A percentile compares a stretch with the other conserved stretches of the same genome.
These are phyloP conservation scores for Eurystomus glaucurus DNA, from an alignment of 2,797 vertebrate genomes.

Conservation along the genomic window DNA sequence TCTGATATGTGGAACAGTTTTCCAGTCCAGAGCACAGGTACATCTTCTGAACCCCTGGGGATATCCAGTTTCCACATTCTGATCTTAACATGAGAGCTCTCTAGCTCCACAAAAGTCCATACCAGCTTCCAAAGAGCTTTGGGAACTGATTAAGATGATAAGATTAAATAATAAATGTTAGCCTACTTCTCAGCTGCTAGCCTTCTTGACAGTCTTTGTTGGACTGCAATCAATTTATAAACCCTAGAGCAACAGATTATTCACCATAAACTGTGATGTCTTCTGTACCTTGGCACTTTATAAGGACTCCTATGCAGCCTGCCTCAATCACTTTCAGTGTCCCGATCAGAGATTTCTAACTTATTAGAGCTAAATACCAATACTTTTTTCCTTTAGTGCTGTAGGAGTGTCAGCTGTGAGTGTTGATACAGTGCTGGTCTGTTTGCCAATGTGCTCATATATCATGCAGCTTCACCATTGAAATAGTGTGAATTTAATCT, in stretches of 20 bases:
- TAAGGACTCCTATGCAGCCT: not conserved
- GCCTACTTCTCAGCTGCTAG: not conserved
- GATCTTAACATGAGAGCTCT: not conserved
- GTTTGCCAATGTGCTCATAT: not conserved
- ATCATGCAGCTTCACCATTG: not conserved
- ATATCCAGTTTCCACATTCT: not conserved
- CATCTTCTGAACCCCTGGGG: not conserved
- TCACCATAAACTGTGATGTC: not conserved
- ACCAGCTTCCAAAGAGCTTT: not conserved
- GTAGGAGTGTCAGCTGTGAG: constrained; percentile 26
- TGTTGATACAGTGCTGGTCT: not conserved
- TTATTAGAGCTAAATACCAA: constrained; percentile 32
- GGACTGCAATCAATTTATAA: not conserved
- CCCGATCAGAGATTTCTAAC: constrained; percentile 9
- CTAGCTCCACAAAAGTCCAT: not conserved
- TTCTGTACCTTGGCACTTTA: not conserved
- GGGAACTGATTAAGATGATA: not conserved
- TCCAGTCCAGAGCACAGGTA: not conserved
- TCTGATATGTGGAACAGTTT: not conserved
- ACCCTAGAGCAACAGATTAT: not conserved
- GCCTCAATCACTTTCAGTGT: not conserved
- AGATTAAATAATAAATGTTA: not conserved
- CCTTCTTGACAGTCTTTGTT: not conserved
- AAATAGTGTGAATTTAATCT: constrained; percentile 20
- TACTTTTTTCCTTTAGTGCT: constrained; percentile 54